Conservation (phyloP, 1,140 invertebrate genomes). For the Diachasma alloeum region DNA sequence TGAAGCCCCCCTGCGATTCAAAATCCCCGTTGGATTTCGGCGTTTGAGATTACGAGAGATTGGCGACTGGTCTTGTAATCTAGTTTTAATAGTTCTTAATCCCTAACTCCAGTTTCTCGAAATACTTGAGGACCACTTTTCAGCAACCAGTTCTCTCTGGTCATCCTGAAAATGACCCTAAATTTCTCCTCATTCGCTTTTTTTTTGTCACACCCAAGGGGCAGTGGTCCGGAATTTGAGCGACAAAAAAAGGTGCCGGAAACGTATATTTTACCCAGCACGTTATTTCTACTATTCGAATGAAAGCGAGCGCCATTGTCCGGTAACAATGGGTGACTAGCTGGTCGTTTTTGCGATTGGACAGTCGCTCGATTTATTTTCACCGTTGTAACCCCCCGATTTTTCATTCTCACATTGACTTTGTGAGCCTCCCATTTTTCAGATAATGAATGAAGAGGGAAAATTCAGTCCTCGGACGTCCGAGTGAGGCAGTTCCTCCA, state of each 20-base stretch:
- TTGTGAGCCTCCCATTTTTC: not conserved
- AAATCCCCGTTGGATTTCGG: not conserved
- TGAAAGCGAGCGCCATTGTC: slow-evolving; percentile 24
- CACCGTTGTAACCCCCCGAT: not conserved
- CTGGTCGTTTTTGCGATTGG: slow-evolving; percentile 27
- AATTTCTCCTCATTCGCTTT: not conserved
- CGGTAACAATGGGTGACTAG: slow-evolving; percentile 24
- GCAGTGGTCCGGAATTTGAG: not conserved
- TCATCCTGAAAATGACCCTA: not conserved
- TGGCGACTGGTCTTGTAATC: slow-evolving; percentile 39
- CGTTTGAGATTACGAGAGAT: not conserved
- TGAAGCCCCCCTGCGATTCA: not conserved
- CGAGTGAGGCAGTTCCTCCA: no score
- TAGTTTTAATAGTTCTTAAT: slow-evolving; percentile 53
- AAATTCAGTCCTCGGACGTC: not conserved
- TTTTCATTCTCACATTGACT: slow-evolving; percentile 16
- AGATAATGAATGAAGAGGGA: not conserved
- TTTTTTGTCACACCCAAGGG: not conserved
- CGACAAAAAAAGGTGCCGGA: slow-evolving; percentile 25
- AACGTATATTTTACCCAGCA: slow-evolving; percentile 26
- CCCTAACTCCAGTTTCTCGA: slow-evolving; percentile 34
- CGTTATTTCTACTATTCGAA: slow-evolving; percentile 17
- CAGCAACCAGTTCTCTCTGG: not conserved
- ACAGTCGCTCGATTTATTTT: slow-evolving; percentile 11
- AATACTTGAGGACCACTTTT: not conserved